These are phyloP conservation scores for Orchestes rusci DNA, from an alignment of 2,888 invertebrate genomes.

Conservation along the genomic window DNA sequence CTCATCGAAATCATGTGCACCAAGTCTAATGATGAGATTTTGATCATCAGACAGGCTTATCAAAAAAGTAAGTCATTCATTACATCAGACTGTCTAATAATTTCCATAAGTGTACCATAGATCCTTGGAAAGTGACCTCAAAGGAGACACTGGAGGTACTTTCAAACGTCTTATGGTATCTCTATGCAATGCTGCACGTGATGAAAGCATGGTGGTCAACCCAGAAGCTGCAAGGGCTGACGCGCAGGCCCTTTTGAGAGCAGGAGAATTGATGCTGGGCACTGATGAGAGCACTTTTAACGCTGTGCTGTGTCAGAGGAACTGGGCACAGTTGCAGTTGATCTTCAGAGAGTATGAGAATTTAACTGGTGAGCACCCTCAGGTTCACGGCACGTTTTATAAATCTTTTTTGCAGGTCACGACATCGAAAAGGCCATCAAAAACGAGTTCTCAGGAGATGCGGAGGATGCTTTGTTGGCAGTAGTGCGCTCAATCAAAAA, in stretches of 20 bases:
- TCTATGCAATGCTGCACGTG: constrained; percentile 69
- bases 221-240: constrained; percentile 67
- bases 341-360: constrained; percentile 38
- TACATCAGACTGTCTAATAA: neutral
- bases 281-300: constrained; percentile 86
- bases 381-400: neutral
- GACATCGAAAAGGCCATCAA: constrained; percentile 72
- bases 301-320: constrained; percentile 73
- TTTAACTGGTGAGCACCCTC: constrained; percentile 23
- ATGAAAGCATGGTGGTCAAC: constrained; percentile 73
- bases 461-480: constrained; percentile 70
- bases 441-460: constrained; percentile 78
- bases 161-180: constrained; percentile 87
- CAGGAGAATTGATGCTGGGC: constrained; percentile 61
- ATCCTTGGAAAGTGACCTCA: constrained; percentile 52
- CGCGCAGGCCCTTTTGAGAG: constrained; percentile 71
- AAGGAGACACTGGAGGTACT: constrained; percentile 84
- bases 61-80: constrained; percentile 57
- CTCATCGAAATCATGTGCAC: constrained; percentile 87
- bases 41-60: constrained; percentile 70
- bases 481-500: constrained; percentile 75
- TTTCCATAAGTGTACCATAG: constrained; percentile 27
- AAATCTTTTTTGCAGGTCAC: constrained; percentile 49
- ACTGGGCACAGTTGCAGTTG: constrained; percentile 55
- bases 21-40: constrained; percentile 76